phyloP scores from a whole-genome alignment of 2,113 vertebrate species.

The Tenebrosternarchus preto region DNA sequence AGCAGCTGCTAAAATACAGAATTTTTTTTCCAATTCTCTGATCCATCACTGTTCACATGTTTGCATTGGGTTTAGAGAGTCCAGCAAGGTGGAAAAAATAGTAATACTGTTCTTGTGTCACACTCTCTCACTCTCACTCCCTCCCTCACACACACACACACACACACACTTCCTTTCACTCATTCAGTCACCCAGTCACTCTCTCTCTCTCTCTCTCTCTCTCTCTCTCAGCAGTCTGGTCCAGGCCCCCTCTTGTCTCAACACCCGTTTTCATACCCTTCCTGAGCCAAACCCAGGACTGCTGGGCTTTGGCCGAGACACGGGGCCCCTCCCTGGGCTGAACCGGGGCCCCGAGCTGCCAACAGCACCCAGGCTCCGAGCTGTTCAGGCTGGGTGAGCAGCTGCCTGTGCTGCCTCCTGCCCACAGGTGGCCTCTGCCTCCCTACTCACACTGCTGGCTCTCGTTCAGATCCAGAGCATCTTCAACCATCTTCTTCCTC shows the following conservation, averaged over 20 bases:
- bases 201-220: slow-evolving; percentile 14
- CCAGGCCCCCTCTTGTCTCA: slow-evolving; percentile 27
- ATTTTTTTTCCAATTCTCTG: neutral
- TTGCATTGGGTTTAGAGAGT: neutral
- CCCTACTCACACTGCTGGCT: neutral
- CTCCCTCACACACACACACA: neutral
- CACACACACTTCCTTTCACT: slow-evolving; percentile 15
- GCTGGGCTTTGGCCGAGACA: neutral
- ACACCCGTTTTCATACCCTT: slow-evolving; percentile 29
- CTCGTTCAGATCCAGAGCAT: neutral
- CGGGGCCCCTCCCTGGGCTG: slow-evolving; percentile 14
- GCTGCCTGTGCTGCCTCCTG: slow-evolving; percentile 19
- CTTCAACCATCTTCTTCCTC: neutral
- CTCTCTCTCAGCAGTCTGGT: slow-evolving; percentile 27
- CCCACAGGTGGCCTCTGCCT: neutral
- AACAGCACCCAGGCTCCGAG: neutral
- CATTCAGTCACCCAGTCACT: slow-evolving; percentile 5
- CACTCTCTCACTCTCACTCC: neutral
- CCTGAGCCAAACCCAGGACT: slow-evolving; percentile 27
- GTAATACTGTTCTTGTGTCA: too few species aligned
- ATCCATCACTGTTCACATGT: neutral
- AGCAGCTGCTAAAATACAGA: neutral
- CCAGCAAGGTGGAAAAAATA: too few species aligned
- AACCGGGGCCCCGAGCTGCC: slow-evolving; percentile 16
- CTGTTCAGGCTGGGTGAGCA: slow-evolving; percentile 4